phyloP scores from a whole-genome alignment of 2,888 invertebrate species.

The Polydrusus tereticollis region DNA sequence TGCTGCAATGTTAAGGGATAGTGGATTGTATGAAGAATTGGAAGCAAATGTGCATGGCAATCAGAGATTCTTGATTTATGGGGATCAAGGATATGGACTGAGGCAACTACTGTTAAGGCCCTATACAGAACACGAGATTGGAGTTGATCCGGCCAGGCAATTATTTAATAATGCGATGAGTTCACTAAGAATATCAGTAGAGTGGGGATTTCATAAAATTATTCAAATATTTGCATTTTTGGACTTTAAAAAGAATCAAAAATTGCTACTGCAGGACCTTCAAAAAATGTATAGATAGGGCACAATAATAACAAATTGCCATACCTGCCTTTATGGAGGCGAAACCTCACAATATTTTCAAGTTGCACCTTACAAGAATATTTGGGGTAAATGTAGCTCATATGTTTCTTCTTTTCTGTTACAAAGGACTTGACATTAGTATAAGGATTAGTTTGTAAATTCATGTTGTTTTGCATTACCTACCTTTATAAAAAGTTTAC shows the following conservation, averaged over 20 bases:
- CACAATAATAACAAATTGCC: too few relatives aligned
- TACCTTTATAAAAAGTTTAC: background rate
- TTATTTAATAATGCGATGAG: too few relatives aligned
- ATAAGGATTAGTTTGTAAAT: background rate
- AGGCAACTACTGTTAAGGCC: constrained; percentile 45
- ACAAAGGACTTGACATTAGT: background rate
- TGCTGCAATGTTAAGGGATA: constrained; percentile 51
- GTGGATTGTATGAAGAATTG: constrained; percentile 46
- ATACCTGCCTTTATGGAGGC: background rate
- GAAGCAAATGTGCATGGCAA: constrained; percentile 24
- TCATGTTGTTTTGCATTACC: background rate
- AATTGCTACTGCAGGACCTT: background rate
- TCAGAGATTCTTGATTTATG: constrained; percentile 48
- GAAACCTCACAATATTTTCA: background rate
- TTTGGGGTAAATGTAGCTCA: background rate
- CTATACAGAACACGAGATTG: too few relatives aligned
- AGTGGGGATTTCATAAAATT: too few relatives aligned
- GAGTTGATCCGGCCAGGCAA: too few relatives aligned
- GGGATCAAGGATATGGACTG: constrained; percentile 50
- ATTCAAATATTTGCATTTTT: too few relatives aligned
- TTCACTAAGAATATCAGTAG: too few relatives aligned
- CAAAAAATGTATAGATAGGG: background rate
- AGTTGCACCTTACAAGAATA: background rate
- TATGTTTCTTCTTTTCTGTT: background rate
- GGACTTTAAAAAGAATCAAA: too few relatives aligned